Percentiles rank a stretch among this genome's conserved stretches.
phyloP scores from a whole-genome alignment of 1,140 invertebrate species.

The Cyrtorhinus lividipennis region DNA sequence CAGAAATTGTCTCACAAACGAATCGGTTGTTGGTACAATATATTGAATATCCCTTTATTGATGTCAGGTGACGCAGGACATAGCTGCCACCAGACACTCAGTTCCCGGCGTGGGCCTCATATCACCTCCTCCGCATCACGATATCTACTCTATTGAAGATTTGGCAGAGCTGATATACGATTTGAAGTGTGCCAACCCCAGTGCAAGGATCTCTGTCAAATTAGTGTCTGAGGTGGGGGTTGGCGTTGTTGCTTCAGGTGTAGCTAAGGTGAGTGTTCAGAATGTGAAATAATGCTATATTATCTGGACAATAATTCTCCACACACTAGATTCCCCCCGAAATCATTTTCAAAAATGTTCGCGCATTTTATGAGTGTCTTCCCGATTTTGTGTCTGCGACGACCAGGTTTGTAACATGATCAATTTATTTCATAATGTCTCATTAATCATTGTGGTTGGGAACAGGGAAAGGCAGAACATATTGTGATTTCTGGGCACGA shows the following conservation, averaged over 20 bases:
- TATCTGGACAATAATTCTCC: not conserved
- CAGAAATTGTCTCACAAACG: too few relatives aligned
- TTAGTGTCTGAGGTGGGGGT: constrained; percentile 97
- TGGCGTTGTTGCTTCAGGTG: constrained; percentile 92
- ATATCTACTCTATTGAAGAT: constrained; percentile 99
- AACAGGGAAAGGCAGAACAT: constrained; percentile 94
- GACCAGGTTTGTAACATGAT: too few relatives aligned
- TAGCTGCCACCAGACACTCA: constrained; percentile 87
- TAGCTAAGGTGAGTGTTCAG: constrained; percentile 67
- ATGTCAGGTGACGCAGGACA: constrained; percentile 72
- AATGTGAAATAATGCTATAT: not conserved
- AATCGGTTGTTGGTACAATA: too few relatives aligned
- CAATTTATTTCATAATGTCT: too few relatives aligned
- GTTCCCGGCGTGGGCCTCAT: constrained; percentile 96
- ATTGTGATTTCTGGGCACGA: constrained; percentile 98
- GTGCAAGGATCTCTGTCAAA: constrained; percentile 91
- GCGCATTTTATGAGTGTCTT: too few relatives aligned
- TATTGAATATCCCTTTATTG: too few relatives aligned
- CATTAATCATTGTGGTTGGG: too few relatives aligned
- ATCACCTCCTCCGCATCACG: constrained; percentile 96
- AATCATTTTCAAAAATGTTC: too few relatives aligned
- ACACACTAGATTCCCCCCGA: not conserved
- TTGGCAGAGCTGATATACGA: constrained; percentile 97
- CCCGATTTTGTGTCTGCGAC: not conserved
- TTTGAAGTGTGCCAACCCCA: constrained; percentile 92